Conservation (phyloP, 1,140 invertebrate species). For the Penaeus japonicus region DNA sequence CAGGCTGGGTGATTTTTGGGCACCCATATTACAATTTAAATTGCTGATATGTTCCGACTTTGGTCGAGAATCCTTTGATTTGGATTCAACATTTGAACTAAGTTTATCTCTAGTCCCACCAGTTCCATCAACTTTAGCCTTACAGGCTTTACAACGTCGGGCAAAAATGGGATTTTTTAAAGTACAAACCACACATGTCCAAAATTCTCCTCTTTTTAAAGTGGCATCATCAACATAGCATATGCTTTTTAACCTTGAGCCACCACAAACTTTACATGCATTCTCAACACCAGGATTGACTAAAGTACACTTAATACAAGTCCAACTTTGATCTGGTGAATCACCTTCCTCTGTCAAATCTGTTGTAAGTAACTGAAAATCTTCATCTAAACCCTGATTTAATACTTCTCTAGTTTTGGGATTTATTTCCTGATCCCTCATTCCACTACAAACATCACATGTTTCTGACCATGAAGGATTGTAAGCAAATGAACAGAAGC, state of each 20-base stretch:
- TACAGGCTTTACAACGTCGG: conserved; percentile 79
- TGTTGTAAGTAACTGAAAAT: conserved; percentile 66
- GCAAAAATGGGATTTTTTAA: conserved; percentile 80
- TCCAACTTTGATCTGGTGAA: conserved; percentile 73
- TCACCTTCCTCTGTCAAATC: conserved; percentile 54
- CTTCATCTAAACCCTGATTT: conserved; percentile 67
- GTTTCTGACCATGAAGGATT: conserved; percentile 79
- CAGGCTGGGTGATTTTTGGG: conserved; percentile 35
- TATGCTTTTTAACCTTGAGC: conserved; percentile 73
- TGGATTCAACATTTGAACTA: conserved; percentile 40
- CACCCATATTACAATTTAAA: conserved; percentile 40
- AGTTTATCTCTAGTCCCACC: conserved; percentile 56
- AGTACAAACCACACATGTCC: conserved; percentile 80
- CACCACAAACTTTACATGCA: conserved; percentile 83
- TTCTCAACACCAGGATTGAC: conserved; percentile 75
- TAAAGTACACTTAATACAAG: conserved; percentile 86
- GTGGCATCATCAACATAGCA: conserved; percentile 64
- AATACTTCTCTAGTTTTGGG: conserved; percentile 58
- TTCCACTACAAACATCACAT: conserved; percentile 81
- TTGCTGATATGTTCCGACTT: conserved; percentile 46
- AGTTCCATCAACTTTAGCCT: conserved; percentile 58
- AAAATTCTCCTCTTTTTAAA: conserved; percentile 74
- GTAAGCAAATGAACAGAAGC: conserved; percentile 85
- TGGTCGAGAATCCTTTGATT: conserved; percentile 40
- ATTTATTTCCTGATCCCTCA: conserved; percentile 65